phyloP scores from a whole-genome alignment of 2,797 vertebrate genomes.

The Petrocephalus sullivani region DNA sequence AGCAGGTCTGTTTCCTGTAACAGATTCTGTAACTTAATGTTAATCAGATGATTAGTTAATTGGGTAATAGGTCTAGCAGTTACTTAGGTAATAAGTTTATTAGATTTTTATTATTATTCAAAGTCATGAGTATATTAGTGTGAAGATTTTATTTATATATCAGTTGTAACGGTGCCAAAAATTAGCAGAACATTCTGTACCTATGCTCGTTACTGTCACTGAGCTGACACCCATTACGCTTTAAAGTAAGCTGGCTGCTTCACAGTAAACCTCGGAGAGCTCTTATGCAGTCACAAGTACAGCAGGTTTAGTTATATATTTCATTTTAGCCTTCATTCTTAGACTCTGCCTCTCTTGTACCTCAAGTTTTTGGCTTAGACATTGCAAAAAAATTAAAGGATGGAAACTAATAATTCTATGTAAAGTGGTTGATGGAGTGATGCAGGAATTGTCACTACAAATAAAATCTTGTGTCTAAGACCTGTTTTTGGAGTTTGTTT shows the following conservation, averaged over 20 bases:
- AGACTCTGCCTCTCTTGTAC: neutral
- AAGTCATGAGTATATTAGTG: neutral
- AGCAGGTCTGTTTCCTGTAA: neutral
- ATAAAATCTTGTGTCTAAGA: neutral
- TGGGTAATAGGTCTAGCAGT: neutral
- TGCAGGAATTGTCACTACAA: neutral
- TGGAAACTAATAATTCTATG: neutral
- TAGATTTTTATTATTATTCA: neutral
- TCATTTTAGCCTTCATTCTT: neutral
- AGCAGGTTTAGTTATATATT: neutral
- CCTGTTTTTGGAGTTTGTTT: neutral
- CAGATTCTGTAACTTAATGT: neutral
- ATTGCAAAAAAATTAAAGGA: neutral
- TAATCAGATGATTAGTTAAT: neutral
- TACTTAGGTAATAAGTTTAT: neutral
- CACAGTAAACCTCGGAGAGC: neutral
- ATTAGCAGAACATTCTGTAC: neutral
- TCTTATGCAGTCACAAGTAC: neutral
- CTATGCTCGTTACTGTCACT: neutral
- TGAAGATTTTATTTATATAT: neutral
- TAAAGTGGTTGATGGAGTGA: neutral
- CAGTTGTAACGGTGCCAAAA: neutral
- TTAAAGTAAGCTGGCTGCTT: neutral
- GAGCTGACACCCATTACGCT: neutral
- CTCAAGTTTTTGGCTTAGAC: neutral